Evolutionary conservation across 1,140 invertebrate species (phyloP).

Genomic region (Rhagoletis pomonella): DNA sequence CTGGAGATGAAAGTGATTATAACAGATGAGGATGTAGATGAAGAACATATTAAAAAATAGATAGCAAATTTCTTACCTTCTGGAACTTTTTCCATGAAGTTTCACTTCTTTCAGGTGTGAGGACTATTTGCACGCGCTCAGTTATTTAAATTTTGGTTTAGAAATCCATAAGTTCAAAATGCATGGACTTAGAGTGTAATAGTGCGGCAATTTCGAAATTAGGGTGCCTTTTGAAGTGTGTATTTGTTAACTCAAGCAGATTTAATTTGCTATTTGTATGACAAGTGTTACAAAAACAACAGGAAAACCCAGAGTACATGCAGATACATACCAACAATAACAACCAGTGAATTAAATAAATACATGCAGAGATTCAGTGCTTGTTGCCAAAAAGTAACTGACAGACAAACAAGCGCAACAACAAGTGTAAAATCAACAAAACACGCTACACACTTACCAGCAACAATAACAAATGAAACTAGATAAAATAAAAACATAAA

Average conservation of each 20-base stretch:
- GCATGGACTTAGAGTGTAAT: no score
- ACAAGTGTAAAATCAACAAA: constrained; percentile 44
- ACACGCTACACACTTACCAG: not conserved
- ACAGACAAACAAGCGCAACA: constrained; percentile 23
- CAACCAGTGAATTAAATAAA: constrained; percentile 65
- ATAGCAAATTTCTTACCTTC: no score
- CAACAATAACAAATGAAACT: constrained; percentile 10
- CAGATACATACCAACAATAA: not conserved
- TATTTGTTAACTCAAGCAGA: constrained; percentile 62
- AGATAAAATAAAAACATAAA: not conserved
- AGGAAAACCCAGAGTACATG: constrained; percentile 61
- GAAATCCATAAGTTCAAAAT: no score
- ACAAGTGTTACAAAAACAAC: constrained; percentile 60
- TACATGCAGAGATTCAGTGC: constrained; percentile 62
- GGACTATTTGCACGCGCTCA: no score
- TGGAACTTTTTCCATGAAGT: no score
- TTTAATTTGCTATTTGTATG: constrained; percentile 71
- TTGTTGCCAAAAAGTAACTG: constrained; percentile 24
- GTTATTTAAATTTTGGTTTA: no score
- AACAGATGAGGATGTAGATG: no score
- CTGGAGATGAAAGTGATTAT: no score
- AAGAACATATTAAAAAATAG: no score
- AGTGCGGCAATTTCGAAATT: not conserved
- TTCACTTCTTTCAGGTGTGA: no score
- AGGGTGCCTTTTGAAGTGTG: not conserved